Percentiles rank a stretch among this genome's conserved stretches.
These are phyloP conservation scores for Melanotaenia duboulayi DNA, from an alignment of 2,113 vertebrate species.

Conservation along the genomic window DNA sequence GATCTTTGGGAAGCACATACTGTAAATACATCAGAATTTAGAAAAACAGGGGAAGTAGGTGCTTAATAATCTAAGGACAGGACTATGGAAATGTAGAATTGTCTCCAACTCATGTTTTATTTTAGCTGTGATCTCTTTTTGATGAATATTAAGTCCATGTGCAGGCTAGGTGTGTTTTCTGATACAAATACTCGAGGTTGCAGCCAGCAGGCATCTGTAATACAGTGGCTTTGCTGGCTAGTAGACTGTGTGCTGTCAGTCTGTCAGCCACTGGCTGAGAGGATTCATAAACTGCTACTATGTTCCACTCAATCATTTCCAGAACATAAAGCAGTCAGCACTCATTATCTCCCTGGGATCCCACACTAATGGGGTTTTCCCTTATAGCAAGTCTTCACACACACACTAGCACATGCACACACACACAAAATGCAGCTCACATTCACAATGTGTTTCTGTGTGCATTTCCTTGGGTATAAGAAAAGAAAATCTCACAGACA, in stretches of 20 bases:
- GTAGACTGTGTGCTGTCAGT: slow-evolving; percentile 56
- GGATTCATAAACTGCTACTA: slow-evolving; percentile 66
- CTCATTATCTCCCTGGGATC: slow-evolving; percentile 75
- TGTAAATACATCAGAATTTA: neutral
- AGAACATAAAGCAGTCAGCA: slow-evolving; percentile 77
- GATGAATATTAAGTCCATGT: slow-evolving; percentile 6
- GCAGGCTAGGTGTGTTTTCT: slow-evolving; percentile 3
- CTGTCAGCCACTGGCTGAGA: slow-evolving; percentile 50
- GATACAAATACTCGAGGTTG: slow-evolving; percentile 1
- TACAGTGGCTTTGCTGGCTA: slow-evolving; percentile 25
- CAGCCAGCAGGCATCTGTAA: slow-evolving; percentile 31
- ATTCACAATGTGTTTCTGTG: neutral
- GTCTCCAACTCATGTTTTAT: neutral
- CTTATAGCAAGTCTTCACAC: slow-evolving; percentile 54
- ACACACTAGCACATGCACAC: neutral
- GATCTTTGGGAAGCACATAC: neutral
- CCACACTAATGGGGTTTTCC: slow-evolving; percentile 75
- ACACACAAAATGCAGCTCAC: slow-evolving; percentile 3
- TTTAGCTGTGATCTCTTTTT: slow-evolving; percentile 10
- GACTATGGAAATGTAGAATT: neutral
- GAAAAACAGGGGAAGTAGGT: neutral
- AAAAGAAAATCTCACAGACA: neutral
- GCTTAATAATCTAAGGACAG: neutral
- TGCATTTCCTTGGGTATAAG: slow-evolving; percentile 8
- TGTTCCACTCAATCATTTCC: slow-evolving; percentile 79